Conservation (phyloP, 2,113 vertebrate genomes). For the Salvelinus namaycush region DNA sequence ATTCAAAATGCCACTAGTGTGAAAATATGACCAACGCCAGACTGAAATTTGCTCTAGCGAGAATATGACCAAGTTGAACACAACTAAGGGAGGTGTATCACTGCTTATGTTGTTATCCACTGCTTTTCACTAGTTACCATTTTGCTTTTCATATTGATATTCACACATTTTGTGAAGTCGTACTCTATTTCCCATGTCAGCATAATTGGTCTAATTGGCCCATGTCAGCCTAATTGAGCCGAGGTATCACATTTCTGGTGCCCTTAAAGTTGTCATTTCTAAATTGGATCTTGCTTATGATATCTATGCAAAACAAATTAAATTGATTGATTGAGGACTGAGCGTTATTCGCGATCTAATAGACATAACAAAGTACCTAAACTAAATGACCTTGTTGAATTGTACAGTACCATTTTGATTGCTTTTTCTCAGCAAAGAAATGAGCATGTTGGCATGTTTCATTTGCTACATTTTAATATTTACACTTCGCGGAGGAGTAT, state of each 20-base stretch:
- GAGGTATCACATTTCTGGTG: no score
- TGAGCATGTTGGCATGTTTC: not conserved
- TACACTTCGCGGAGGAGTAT: not conserved
- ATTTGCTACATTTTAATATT: not conserved
- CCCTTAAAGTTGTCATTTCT: not conserved
- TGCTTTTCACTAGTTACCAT: not conserved
- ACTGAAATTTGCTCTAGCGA: no score
- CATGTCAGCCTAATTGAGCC: not conserved
- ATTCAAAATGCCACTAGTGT: no score
- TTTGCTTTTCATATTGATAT: not conserved
- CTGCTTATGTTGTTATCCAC: not conserved
- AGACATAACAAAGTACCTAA: not conserved
- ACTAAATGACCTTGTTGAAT: not conserved
- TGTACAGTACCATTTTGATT: not conserved
- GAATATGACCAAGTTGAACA: not conserved
- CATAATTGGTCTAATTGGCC: no score
- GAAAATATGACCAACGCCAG: no score
- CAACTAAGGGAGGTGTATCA: not conserved
- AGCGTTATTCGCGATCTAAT: slow-evolving; percentile 6
- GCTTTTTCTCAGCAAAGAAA: not conserved
- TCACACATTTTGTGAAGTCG: not conserved
- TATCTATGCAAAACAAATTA: slow-evolving; percentile 71
- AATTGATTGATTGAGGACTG: slow-evolving; percentile 29
- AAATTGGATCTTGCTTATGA: slow-evolving; percentile 53
- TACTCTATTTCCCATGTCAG: not conserved